Conservation (phyloP, 2,797 vertebrate species). For the Melanotaenia nigrans region DNA sequence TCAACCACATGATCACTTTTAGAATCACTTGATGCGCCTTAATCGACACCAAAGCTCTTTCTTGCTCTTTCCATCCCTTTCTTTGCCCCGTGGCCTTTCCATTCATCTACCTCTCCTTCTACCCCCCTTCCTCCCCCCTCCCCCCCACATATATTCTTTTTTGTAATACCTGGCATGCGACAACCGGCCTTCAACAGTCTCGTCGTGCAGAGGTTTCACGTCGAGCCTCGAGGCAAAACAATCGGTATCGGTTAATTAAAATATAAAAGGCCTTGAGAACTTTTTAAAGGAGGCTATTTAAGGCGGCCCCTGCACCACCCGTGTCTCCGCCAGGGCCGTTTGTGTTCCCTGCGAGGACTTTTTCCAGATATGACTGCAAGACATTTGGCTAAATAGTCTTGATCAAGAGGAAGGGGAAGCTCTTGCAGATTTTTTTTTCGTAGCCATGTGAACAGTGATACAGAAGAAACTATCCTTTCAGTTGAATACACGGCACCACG, state of each 20-base stretch:
- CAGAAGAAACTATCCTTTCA: background rate
- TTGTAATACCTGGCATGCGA: slow-evolving; percentile 78
- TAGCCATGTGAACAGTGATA: background rate
- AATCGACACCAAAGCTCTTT: slow-evolving; percentile 46
- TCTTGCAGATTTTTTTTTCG: slow-evolving; percentile 10
- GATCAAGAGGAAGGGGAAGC: slow-evolving; percentile 28
- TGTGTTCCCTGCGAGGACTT: slow-evolving; percentile 28
- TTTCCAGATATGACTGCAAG: slow-evolving; percentile 6
- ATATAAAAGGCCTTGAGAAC: slow-evolving; percentile 77
- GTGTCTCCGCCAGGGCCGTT: slow-evolving; percentile 31
- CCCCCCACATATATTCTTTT: slow-evolving; percentile 27
- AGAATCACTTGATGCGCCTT: slow-evolving; percentile 20
- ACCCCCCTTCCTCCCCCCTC: slow-evolving; percentile 9
- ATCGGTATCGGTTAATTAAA: slow-evolving; percentile 77
- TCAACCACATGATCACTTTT: slow-evolving; percentile 25
- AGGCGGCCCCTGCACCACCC: slow-evolving; percentile 28
- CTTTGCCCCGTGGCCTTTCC: slow-evolving; percentile 69
- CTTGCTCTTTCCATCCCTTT: slow-evolving; percentile 19
- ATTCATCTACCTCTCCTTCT: slow-evolving; percentile 39
- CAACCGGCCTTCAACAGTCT: slow-evolving; percentile 77
- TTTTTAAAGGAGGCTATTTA: slow-evolving; percentile 63
- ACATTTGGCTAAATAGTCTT: slow-evolving; percentile 30
- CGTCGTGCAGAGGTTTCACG: slow-evolving; percentile 71
- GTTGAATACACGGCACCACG: background rate
- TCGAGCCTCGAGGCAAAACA: slow-evolving; percentile 80